These are phyloP conservation scores for Diabrotica balteata DNA, from an alignment of 2,888 invertebrate species.

Conservation along the genomic window DNA sequence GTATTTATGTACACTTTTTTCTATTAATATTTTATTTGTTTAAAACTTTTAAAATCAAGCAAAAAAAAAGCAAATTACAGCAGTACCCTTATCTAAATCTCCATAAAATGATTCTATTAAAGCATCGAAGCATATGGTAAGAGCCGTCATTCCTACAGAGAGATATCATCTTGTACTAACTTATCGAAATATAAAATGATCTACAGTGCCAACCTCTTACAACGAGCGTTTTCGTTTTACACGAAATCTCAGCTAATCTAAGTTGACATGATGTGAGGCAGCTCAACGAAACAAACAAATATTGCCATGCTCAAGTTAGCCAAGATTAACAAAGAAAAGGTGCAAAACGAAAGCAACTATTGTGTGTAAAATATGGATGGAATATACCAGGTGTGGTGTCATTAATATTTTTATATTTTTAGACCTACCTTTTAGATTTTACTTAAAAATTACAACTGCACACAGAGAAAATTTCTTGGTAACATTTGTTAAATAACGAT, in stretches of 20 bases:
- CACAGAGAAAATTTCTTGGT: too few species aligned
- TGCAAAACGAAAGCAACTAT: conserved; percentile 17
- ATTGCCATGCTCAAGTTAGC: conserved; percentile 14
- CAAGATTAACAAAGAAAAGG: conserved; percentile 12
- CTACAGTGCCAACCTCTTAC: conserved; percentile 11
- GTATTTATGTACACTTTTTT: too few species aligned
- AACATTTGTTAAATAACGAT: too few species aligned
- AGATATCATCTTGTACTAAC: too few species aligned
- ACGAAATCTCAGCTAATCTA: conserved; percentile 15
- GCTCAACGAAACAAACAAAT: conserved; percentile 1
- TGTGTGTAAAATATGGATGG: conserved; percentile 6
- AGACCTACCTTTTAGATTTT: too few species aligned
- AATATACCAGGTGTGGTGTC: conserved; percentile 1
- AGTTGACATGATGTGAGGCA: conserved; percentile 9
- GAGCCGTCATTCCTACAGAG: too few species aligned
- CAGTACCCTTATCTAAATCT: background rate
- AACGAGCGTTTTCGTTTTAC: conserved; percentile 14
- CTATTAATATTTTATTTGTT: too few species aligned
- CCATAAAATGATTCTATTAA: too few species aligned
- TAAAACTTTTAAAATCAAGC: background rate
- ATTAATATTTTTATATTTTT: too few species aligned
- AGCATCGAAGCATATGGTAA: too few species aligned
- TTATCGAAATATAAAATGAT: background rate
- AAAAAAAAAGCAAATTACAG: background rate
- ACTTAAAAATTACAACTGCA: too few species aligned